These are phyloP conservation scores for Epizoanthus ramosus DNA, from an alignment of 92 coral and sea anemone genomes.

Conservation along the genomic window DNA sequence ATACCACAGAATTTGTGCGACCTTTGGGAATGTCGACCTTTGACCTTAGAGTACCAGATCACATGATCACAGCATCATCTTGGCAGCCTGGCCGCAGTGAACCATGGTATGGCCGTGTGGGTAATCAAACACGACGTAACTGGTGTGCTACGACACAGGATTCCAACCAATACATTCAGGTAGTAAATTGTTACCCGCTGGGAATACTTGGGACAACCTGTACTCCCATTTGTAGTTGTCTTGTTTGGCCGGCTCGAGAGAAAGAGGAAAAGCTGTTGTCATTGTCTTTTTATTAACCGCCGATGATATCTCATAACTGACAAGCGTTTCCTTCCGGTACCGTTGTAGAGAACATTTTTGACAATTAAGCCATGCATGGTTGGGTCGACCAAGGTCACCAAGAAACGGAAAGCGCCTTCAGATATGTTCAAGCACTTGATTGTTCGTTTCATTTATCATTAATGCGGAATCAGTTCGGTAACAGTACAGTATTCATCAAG, in stretches of 20 bases:
- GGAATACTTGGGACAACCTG: neutral
- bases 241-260: too few relatives aligned
- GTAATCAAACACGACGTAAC: constrained; percentile 65
- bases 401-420: too few relatives aligned
- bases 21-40: constrained; percentile 37
- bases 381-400: too few relatives aligned
- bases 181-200: neutral
- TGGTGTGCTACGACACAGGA: constrained; percentile 71
- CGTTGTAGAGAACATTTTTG: too few relatives aligned
- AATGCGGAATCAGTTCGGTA: too few relatives aligned
- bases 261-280: neutral
- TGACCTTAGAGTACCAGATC: constrained; percentile 46
- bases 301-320: too few relatives aligned
- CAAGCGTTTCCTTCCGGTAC: too few relatives aligned
- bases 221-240: too few relatives aligned
- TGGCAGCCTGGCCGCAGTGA: constrained; percentile 78
- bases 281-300: neutral
- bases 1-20: neutral
- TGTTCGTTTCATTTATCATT: too few relatives aligned
- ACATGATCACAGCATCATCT: constrained; percentile 66
- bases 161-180: constrained; percentile 72
- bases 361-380: too few relatives aligned
- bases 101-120: constrained; percentile 82
- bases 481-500: too few relatives aligned
- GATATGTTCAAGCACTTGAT: too few relatives aligned